Evolutionary conservation across 2,888 invertebrate genomes (phyloP).

Genomic region (Standfussiana lucernea): DNA sequence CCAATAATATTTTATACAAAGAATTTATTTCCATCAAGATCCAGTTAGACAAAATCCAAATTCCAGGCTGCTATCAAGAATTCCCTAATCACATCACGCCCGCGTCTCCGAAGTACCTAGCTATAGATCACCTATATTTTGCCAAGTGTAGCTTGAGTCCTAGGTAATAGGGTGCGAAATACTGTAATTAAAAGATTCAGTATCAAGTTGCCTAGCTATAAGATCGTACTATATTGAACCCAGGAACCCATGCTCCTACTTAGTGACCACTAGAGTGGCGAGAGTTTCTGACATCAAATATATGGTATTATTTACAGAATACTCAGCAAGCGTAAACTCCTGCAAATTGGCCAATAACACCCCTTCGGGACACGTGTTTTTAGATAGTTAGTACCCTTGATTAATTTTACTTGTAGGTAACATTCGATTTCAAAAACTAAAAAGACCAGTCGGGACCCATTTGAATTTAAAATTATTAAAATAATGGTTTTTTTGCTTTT

Average conservation of each 20-base stretch:
- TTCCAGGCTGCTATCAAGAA: neutral
- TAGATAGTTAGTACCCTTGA: conserved; percentile 44
- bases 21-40: neutral
- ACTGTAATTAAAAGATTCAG: neutral
- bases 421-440: neutral
- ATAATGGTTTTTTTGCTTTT: too few relatives aligned
- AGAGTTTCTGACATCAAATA: neutral
- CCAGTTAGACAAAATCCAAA: neutral
- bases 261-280: neutral
- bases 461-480: neutral
- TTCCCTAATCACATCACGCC: neutral
- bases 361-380: conserved; percentile 14
- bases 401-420: neutral
- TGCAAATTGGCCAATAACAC: conserved; percentile 37
- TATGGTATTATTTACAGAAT: conserved; percentile 63
- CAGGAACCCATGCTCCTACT: neutral
- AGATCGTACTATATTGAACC: neutral
- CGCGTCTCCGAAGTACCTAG: neutral
- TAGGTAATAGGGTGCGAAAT: neutral
- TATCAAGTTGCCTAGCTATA: neutral
- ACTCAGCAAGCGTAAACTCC: conserved; percentile 68
- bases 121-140: too few relatives aligned
- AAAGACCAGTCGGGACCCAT: neutral
- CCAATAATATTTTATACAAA: neutral
- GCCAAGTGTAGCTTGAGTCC: neutral